Conservation (phyloP, 2,888 invertebrate genomes). For the Dynastes grantii region DNA sequence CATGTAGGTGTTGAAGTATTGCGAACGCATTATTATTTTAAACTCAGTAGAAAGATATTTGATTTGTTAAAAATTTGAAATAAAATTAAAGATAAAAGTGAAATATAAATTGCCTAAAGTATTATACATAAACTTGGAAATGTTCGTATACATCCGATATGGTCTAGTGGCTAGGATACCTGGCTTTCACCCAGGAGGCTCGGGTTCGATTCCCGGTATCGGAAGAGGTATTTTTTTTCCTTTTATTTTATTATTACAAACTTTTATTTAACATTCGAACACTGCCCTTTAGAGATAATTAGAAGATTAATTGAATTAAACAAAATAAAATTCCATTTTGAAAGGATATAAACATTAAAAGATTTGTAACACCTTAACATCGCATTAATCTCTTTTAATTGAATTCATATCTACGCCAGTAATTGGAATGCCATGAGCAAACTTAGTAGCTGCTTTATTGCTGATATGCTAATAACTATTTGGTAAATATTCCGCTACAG, state of each 20-base stretch:
- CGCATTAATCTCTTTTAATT: background rate
- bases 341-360: background rate
- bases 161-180: constrained; percentile 83
- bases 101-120: too few relatives aligned
- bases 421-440: background rate
- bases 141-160: constrained; percentile 70
- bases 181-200: constrained; percentile 84
- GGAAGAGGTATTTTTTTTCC: constrained; percentile 68
- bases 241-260: background rate
- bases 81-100: too few relatives aligned
- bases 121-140: too few relatives aligned
- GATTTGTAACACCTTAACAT: background rate
- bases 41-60: too few relatives aligned
- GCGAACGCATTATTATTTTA: too few relatives aligned
- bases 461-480: constrained; percentile 1
- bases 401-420: background rate
- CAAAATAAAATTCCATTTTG: background rate
- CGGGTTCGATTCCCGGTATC: constrained; percentile 84
- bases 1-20: too few relatives aligned
- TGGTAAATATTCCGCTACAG: background rate
- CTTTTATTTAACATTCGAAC: too few relatives aligned
- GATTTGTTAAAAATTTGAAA: too few relatives aligned
- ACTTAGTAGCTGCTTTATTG: background rate
- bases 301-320: background rate
- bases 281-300: too few relatives aligned